Percentiles rank a stretch among this genome's conserved stretches.
Conservation (phyloP, 2,113 vertebrate species). For the Ctenodactylus gundi region DNA sequence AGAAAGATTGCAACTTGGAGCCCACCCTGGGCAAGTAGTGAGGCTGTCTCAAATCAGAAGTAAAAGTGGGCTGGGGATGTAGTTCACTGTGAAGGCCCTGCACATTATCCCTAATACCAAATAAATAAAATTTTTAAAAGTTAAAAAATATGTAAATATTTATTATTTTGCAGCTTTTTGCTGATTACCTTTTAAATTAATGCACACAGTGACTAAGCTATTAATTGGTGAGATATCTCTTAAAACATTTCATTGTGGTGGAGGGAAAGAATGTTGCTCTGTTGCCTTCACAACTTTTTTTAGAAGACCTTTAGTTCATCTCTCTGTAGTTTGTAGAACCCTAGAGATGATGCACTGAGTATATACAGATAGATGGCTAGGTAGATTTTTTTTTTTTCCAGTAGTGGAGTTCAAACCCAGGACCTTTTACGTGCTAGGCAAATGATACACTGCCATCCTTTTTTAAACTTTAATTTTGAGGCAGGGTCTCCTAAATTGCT, state of each 20-base stretch:
- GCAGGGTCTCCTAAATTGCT: not conserved
- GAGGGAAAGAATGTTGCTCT: not conserved
- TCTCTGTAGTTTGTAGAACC: conserved; percentile 48
- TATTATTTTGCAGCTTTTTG: not conserved
- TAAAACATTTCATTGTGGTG: not conserved
- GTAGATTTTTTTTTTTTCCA: too few relatives aligned
- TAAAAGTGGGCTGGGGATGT: too few relatives aligned
- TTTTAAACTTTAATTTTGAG: not conserved
- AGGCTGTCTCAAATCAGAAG: not conserved
- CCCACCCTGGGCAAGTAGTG: not conserved
- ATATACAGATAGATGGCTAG: too few relatives aligned
- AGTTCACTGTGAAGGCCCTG: too few relatives aligned
- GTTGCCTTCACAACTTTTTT: conserved; percentile 37
- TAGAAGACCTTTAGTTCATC: not conserved
- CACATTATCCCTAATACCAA: too few relatives aligned
- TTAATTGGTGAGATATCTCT: not conserved
- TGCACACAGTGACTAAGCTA: not conserved
- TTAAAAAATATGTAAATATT: too few relatives aligned
- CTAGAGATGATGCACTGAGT: not conserved
- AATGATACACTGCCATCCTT: not conserved
- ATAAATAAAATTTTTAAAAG: too few relatives aligned
- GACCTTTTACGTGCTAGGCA: not conserved
- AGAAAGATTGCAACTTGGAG: not conserved
- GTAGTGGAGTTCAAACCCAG: not conserved
- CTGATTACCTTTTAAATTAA: conserved; percentile 34